A percentile compares a stretch with the other conserved stretches of the same genome.
Evolutionary conservation across 2,888 invertebrate species (phyloP).

Genomic region (Eueremaeus valkanovi): DNA sequence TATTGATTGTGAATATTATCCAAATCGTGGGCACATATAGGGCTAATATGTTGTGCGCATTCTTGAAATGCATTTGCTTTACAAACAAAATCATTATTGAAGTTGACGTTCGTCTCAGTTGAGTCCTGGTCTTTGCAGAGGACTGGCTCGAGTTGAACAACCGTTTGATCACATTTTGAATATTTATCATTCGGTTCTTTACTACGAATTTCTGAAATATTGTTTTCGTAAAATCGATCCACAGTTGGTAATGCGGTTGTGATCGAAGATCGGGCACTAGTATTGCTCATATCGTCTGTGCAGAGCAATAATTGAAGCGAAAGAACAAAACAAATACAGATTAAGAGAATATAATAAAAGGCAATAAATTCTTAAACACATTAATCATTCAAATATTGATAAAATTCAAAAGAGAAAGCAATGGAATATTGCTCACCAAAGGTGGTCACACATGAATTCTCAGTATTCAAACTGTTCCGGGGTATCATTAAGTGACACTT

Average conservation of each 20-base stretch:
- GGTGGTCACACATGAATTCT: neutral
- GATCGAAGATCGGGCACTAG: constrained; percentile 13
- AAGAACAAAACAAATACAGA: no score
- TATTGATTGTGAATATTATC: no score
- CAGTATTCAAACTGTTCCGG: neutral
- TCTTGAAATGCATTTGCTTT: neutral
- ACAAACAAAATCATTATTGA: neutral
- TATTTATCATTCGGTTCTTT: neutral
- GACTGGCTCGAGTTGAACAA: neutral
- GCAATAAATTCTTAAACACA: no score
- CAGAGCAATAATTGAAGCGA: no score
- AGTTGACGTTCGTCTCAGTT: neutral
- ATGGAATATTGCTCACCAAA: neutral
- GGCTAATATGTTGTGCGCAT: no score
- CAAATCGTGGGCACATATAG: no score
- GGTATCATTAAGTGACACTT: constrained; percentile 14
- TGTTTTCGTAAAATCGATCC: neutral
- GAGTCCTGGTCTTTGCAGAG: neutral
- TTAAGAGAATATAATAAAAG: neutral
- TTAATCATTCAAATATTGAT: no score
- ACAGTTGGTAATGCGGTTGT: neutral
- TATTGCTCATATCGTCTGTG: constrained; percentile 4
- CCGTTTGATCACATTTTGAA: neutral
- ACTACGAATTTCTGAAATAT: neutral
- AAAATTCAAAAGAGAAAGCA: no score